Evolutionary conservation across 2,797 vertebrate genomes (phyloP), one percentile per base, ranked within the genome.

Genomic region (Lerista edwardsae): DNA sequence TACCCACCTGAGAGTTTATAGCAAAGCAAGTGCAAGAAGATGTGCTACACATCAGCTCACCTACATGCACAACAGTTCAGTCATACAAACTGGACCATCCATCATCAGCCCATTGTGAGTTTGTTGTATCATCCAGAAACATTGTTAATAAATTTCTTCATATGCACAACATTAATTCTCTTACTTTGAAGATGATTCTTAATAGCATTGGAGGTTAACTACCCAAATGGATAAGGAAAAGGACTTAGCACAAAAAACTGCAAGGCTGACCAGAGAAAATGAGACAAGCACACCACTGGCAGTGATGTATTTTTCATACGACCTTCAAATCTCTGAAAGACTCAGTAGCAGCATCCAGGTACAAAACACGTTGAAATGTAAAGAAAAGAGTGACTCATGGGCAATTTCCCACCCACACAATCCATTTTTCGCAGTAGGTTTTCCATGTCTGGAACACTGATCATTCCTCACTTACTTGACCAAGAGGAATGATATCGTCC

Each of bases 401-500:
- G 31, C 6, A 5, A 29, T 64, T 78, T 31, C 51, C 27, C 27
- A 79, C 34, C 7, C 15, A 36, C 25, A 29, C 2, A 80, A 39
- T 57, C 10, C 3, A 25, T 61, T 61, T 62, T 62, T 29, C 27
- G 55, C 6, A 64, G 12, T n/a, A 51, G 29, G 31, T 79, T 72
- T 14, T 74, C 27, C 3, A 15, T 27, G 34, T 29, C 44, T 27
- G 29, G 47, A 39, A 74, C 23, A 77, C 27, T 67, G 34, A 6
- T 76, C 6, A 3, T 55, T 55, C 15, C 51, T 55, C 14, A 65
- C 89, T 86, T 73, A 97, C 97, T 91, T 97, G 96, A 34, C 96
- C 93, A 57, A 97, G 91, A 27, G 97, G 96, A 87, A 98, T 97
- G 17, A 96, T 15, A 0, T 55, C 0, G 86, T 98, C 96, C 0